Conservation (phyloP, 2,888 invertebrate genomes). For the Colostygia pectinataria region DNA sequence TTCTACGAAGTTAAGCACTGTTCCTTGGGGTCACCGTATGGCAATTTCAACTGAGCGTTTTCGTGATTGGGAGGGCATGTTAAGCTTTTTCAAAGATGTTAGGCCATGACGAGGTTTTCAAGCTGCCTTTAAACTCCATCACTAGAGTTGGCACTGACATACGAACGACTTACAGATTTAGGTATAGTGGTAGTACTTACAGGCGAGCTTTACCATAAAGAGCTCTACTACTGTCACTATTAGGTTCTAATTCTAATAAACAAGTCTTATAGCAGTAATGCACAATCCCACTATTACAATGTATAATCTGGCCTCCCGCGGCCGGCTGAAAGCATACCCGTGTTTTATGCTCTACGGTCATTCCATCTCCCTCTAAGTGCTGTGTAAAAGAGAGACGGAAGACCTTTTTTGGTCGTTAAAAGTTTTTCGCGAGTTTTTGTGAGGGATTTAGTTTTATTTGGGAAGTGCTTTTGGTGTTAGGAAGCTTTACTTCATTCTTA, state of each 20-base stretch:
- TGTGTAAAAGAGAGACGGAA: slow-evolving; percentile 1
- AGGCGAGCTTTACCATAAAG: no score
- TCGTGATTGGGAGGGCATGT: no score
- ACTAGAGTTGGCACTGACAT: no score
- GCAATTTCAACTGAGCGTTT: no score
- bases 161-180: no score
- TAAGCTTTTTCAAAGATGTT: no score
- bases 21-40: no score
- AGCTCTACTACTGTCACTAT: no score
- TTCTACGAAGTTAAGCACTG: no score
- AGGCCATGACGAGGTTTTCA: no score
- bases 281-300: slow-evolving; percentile 6
- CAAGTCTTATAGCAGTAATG: neutral
- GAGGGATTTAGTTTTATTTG: slow-evolving; percentile 11
- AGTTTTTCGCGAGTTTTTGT: slow-evolving; percentile 23
- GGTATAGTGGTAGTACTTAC: no score
- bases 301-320: slow-evolving; percentile 33
- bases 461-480: slow-evolving; percentile 1
- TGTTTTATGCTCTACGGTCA: slow-evolving; percentile 29
- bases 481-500: slow-evolving; percentile 6
- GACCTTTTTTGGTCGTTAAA: slow-evolving; percentile 23
- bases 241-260: neutral
- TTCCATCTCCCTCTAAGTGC: slow-evolving; percentile 15
- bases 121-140: no score
- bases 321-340: slow-evolving; percentile 37